Percentiles rank a stretch among this genome's conserved stretches.
These are phyloP conservation scores for Drosophila macrospina DNA, from an alignment of 2,888 invertebrate species.

Conservation along the genomic window DNA sequence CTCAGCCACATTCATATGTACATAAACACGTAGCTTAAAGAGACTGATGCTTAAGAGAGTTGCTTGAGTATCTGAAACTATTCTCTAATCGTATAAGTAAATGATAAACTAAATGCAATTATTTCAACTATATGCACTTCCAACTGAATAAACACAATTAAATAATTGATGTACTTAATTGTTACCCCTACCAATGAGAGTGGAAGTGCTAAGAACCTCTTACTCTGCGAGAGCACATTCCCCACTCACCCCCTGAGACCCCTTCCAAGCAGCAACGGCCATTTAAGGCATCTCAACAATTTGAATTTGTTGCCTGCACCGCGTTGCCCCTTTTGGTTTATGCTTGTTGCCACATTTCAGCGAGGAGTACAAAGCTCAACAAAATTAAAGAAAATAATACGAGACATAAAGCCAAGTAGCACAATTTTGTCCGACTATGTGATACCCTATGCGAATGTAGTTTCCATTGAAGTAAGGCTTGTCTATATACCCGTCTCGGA, in stretches of 20 bases:
- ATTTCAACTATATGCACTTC: constrained; percentile 31
- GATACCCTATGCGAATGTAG: constrained; percentile 7
- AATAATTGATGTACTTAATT: constrained; percentile 62
- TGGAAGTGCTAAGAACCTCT: constrained; percentile 35
- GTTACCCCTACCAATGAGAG: neutral
- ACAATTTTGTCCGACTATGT: neutral
- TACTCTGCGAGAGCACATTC: constrained; percentile 12
- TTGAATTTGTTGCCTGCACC: constrained; percentile 70
- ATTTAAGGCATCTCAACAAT: constrained; percentile 74
- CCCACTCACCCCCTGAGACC: neutral
- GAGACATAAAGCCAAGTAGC: neutral
- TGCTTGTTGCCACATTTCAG: constrained; percentile 68
- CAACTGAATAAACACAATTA: constrained; percentile 57
- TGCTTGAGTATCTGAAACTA: neutral
- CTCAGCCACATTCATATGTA: constrained; percentile 28
- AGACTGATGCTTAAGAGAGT: neutral
- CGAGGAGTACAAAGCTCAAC: constrained; percentile 45
- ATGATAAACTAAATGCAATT: constrained; percentile 24
- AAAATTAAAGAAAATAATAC: constrained; percentile 26
- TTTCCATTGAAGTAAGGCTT: neutral
- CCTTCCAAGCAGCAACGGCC: constrained; percentile 16
- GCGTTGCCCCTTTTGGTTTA: constrained; percentile 55
- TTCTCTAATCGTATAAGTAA: too few species aligned
- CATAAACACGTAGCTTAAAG: neutral
- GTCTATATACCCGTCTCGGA: constrained; percentile 7